phyloP scores from a whole-genome alignment of 1,140 invertebrate genomes.

The Orchesella cincta region DNA sequence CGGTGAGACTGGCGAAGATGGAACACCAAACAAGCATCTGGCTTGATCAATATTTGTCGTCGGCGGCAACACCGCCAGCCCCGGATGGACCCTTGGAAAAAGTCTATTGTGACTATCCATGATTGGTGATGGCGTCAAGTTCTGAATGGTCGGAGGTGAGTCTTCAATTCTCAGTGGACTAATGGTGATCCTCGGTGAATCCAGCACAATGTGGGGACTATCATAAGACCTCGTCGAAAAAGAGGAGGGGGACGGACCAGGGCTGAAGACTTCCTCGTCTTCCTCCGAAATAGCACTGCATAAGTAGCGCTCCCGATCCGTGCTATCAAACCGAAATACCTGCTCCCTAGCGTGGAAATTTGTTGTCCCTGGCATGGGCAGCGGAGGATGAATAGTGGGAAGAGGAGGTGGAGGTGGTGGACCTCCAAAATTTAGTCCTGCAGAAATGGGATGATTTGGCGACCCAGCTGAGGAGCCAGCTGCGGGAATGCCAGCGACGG shows the following conservation, averaged over 20 bases:
- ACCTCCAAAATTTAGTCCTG: neutral
- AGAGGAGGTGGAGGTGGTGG: slow-evolving; percentile 2
- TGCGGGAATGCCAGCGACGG: neutral
- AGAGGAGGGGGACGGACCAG: slow-evolving; percentile 60
- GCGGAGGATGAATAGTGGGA: neutral
- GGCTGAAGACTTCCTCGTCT: slow-evolving; percentile 62
- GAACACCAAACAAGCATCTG: slow-evolving; percentile 47
- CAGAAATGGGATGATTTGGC: neutral
- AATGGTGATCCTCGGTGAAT: slow-evolving; percentile 63
- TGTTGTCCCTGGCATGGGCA: neutral
- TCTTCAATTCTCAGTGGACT: slow-evolving; percentile 64
- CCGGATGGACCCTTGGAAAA: slow-evolving; percentile 56
- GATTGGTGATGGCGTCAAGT: slow-evolving; percentile 47
- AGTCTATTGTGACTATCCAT: slow-evolving; percentile 52
- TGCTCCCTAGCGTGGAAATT: slow-evolving; percentile 52
- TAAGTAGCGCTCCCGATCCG: slow-evolving; percentile 57
- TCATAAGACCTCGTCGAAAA: slow-evolving; percentile 59
- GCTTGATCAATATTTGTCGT: slow-evolving; percentile 44
- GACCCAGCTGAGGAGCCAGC: neutral
- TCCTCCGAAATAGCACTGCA: slow-evolving; percentile 58
- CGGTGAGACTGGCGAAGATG: slow-evolving; percentile 64
- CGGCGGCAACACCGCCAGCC: slow-evolving; percentile 56
- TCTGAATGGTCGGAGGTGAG: slow-evolving; percentile 52
- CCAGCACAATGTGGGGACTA: slow-evolving; percentile 54
- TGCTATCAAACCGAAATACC: slow-evolving; percentile 62